Evolutionary conservation across 2,113 vertebrate genomes (phyloP).

Genomic region (Eublepharis macularius): DNA sequence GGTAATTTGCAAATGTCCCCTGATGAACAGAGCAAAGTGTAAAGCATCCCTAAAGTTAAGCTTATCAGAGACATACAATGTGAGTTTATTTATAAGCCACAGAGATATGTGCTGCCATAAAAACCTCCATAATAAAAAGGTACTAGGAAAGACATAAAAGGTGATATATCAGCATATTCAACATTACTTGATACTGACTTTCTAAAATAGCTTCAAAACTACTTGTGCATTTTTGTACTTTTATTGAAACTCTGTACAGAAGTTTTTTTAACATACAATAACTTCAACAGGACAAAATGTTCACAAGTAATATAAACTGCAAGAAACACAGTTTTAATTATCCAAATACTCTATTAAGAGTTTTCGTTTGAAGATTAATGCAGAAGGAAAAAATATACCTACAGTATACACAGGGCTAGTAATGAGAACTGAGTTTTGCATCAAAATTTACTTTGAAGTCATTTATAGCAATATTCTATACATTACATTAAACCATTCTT

Average conservation of each 20-base stretch:
- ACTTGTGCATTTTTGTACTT: conserved; percentile 57
- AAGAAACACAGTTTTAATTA: conserved; percentile 79
- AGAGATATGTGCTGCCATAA: neutral
- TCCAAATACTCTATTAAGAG: conserved; percentile 76
- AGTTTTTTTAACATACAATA: conserved; percentile 80
- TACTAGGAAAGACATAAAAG: neutral
- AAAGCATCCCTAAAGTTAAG: neutral
- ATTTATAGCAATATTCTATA: conserved; percentile 72
- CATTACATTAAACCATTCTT: conserved; percentile 72
- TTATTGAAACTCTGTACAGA: conserved; percentile 84
- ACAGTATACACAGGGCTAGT: conserved; percentile 72
- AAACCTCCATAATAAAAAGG: neutral
- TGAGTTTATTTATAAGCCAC: neutral
- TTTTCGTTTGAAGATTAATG: conserved; percentile 75
- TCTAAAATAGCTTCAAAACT: conserved; percentile 47
- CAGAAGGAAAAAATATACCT: conserved; percentile 74
- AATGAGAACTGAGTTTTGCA: conserved; percentile 68
- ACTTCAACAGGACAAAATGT: conserved; percentile 81
- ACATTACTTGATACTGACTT: neutral
- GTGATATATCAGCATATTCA: neutral
- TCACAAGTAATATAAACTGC: conserved; percentile 78
- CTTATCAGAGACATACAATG: neutral
- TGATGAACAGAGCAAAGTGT: neutral
- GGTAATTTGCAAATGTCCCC: neutral
- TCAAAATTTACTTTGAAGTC: conserved; percentile 69